A percentile compares a stretch with the other conserved stretches of the same genome.
Evolutionary conservation across 37 sponge, comb jelly and placozoan species (phyloP).

Genomic region (Crambe crambe): DNA sequence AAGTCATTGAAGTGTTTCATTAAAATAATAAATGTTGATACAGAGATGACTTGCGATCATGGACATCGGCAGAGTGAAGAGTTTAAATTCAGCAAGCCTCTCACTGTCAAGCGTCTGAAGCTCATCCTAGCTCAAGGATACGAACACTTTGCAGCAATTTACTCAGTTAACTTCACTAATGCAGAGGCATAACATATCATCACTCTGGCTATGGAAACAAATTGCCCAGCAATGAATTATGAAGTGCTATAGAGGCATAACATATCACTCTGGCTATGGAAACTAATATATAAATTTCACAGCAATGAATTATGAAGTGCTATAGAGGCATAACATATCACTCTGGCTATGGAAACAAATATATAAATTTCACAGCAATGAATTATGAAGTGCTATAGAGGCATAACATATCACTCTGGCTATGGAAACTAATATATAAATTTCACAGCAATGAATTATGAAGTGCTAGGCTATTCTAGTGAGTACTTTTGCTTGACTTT

Average conservation of each 20-base stretch:
- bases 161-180: neutral
- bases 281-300: neutral
- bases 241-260: neutral
- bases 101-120: conserved; percentile 39
- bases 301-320: neutral
- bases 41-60: no score
- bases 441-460: neutral
- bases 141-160: conserved; percentile 72
- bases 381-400: neutral
- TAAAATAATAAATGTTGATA: no score
- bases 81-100: conserved; percentile 8
- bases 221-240: neutral
- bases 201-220: no score
- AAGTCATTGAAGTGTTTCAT: no score
- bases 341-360: no score
- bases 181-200: neutral
- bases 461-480: conserved; percentile 1
- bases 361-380: no score
- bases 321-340: neutral
- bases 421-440: no score
- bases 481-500: conserved; percentile 12
- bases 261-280: no score
- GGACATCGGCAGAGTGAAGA: neutral
- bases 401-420: neutral
- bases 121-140: conserved; percentile 46